phyloP scores from a whole-genome alignment of 2,888 invertebrate genomes.

The Lycaena phlaeas region DNA sequence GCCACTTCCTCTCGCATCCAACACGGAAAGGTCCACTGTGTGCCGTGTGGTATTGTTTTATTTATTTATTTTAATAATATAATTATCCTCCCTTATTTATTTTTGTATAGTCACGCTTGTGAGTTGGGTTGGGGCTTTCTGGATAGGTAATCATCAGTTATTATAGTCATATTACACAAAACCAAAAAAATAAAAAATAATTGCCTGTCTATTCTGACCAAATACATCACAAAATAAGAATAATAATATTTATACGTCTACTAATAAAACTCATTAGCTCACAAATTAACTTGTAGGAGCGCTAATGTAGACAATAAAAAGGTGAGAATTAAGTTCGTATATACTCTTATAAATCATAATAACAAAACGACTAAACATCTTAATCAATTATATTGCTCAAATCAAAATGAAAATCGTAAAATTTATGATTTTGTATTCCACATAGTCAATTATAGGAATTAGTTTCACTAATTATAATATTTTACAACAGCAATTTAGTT shows the following conservation, averaged over 20 bases:
- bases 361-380: conserved; percentile 23
- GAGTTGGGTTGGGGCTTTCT: no score
- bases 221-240: no score
- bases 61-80: no score
- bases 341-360: conserved; percentile 19
- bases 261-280: neutral
- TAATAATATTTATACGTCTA: neutral
- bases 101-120: no score
- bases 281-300: neutral
- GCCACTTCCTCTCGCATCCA: no score
- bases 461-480: conserved; percentile 65
- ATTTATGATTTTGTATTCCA: conserved; percentile 46
- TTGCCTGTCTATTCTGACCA: no score
- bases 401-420: conserved; percentile 35
- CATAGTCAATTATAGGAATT: conserved; percentile 55
- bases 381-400: conserved; percentile 37
- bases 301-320: neutral
- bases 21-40: no score
- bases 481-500: conserved; percentile 58
- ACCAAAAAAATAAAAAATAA: no score
- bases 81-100: no score
- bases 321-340: neutral
- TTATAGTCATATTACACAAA: no score
- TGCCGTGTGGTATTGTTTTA: no score
- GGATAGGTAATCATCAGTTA: no score